Conservation (phyloP, 1,140 invertebrate species). For the Diabrotica undecimpunctata region DNA sequence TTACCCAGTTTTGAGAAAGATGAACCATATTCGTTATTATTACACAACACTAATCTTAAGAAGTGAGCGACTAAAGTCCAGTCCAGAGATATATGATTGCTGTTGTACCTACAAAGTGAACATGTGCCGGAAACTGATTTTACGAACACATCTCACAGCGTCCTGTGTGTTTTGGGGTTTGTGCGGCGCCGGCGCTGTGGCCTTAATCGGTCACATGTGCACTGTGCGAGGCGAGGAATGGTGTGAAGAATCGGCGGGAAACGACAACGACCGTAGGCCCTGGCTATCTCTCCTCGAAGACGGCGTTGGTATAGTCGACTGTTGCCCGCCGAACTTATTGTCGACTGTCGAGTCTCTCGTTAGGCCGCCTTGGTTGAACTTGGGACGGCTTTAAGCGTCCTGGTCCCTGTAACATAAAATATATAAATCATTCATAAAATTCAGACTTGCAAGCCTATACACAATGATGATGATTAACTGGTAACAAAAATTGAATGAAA, state of each 20-base stretch:
- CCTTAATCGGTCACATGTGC: conserved; percentile 19
- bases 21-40: conserved; percentile 28
- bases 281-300: conserved; percentile 16
- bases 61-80: conserved; percentile 31
- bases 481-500: too few relatives aligned
- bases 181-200: conserved; percentile 25
- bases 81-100: conserved; percentile 26
- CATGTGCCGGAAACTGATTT: conserved; percentile 24
- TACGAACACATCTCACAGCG: conserved; percentile 30
- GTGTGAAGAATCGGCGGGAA: conserved; percentile 18
- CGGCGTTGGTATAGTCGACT: conserved; percentile 12
- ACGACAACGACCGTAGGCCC: conserved; percentile 11
- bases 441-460: too few relatives aligned
- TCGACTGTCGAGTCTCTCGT: conserved; percentile 34
- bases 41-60: conserved; percentile 33
- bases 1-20: conserved; percentile 21
- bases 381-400: conserved; percentile 21
- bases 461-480: too few relatives aligned
- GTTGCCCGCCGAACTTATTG: conserved; percentile 31
- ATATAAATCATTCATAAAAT: background rate
- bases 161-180: conserved; percentile 21
- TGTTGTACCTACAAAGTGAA: conserved; percentile 24
- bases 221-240: conserved; percentile 31
- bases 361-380: conserved; percentile 30
- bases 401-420: conserved; percentile 16